Base-by-base conservation (phyloP, 2,113 vertebrate species). In the Pristiophorus japonicus region DNA sequence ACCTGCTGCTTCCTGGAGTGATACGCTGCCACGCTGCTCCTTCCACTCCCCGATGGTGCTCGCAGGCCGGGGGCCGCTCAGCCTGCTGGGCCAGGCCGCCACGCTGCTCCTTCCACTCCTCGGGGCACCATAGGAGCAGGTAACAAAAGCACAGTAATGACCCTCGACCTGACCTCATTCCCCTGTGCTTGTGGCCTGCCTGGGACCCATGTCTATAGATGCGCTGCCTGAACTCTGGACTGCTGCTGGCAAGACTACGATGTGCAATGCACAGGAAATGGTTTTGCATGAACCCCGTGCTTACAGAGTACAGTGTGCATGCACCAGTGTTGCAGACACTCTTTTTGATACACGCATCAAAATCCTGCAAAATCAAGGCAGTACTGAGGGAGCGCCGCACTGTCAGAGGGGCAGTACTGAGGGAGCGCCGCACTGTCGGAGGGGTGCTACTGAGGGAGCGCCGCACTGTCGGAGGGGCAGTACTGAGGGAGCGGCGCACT, bases 201-300 rank as follows among this genome's bases (percentile, higher is more conserved):
- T 6, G 78, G 18, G 78, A 10, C 7, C 38, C 4, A 81, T 45
- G 78, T 42, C 16, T 20, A 6, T 20, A 42, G 38, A 18, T 45
- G 38, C 18, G 16, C 38, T 73, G 16, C 18, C 4, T 20, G 78
- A 81, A 81, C 78, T 45, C 14, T 7, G 38, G n/a, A 81, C n/a
- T 81, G 51, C 96, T 97, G 96, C 96, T 96, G 95, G 96, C 95
- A 87, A 95, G 96, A 96, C 97, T 97, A 96, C 96, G 5, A 22
- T 4, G 0, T 81, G 16, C 38, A 45, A 81, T 45, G 18, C 6
- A 6, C 4, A 42, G 78, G 78, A 81, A 45, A 81, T 20, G n/a
- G 78, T 45, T 81, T 81, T 81, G 78, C 78, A 42, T 22, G 18
- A 78, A 78, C 14, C 75, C 78, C 1, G 42, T n/a, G n/a, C n/a